phyloP scores from a whole-genome alignment of 2,797 vertebrate species.

The Emys orbicularis region DNA sequence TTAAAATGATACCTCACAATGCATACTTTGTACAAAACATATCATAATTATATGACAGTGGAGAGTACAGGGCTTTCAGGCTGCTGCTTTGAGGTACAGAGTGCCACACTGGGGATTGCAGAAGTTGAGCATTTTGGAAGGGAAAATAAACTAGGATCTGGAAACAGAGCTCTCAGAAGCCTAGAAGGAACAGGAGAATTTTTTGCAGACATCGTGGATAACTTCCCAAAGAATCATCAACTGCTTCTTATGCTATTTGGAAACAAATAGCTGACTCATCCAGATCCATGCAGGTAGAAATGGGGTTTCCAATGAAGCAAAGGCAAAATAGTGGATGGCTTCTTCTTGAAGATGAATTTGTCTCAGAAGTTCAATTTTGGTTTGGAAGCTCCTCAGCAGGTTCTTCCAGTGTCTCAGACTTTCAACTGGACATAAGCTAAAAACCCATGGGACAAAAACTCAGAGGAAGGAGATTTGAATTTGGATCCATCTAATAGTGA shows the following conservation, averaged over 20 bases:
- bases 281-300: constrained; percentile 15
- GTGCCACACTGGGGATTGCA: too few relatives aligned
- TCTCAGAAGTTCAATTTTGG: background rate
- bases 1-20: too few relatives aligned
- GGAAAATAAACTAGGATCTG: constrained; percentile 70
- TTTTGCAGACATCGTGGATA: constrained; percentile 69
- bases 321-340: background rate
- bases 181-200: constrained; percentile 57
- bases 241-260: constrained; percentile 72
- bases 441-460: background rate
- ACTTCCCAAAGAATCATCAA: constrained; percentile 71
- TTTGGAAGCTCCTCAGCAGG: background rate
- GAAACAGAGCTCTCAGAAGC: constrained; percentile 73
- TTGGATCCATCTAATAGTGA: background rate
- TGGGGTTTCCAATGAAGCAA: constrained; percentile 8
- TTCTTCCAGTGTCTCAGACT: background rate
- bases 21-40: too few relatives aligned
- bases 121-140: constrained; percentile 65
- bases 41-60: too few relatives aligned
- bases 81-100: too few relatives aligned
- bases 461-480: background rate
- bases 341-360: background rate
- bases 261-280: constrained; percentile 68
- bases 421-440: background rate
- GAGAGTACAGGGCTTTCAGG: too few relatives aligned